Percentiles rank a stretch among this genome's conserved stretches.
Conservation (phyloP, 1,140 invertebrate species). For the Bicyclus anynana region DNA sequence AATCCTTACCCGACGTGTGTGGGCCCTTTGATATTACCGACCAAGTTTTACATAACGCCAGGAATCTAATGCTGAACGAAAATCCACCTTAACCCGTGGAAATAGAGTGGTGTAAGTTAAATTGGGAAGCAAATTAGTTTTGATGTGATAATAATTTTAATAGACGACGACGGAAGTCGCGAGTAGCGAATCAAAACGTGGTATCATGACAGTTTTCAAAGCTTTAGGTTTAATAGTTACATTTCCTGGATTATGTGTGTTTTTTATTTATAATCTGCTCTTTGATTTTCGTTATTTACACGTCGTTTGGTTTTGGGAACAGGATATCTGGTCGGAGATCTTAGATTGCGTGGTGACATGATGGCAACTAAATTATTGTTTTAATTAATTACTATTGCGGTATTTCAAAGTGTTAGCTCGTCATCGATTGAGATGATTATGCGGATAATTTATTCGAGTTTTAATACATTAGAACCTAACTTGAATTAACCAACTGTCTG, state of each 20-base stretch:
- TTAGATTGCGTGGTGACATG: background rate
- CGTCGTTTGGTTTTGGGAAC: background rate
- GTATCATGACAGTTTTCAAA: slow-evolving; percentile 34
- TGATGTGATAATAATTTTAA: slow-evolving; percentile 38
- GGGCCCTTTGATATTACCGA: slow-evolving; percentile 37
- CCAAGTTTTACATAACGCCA: slow-evolving; percentile 16
- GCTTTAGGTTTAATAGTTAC: slow-evolving; percentile 18
- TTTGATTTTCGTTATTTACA: slow-evolving; percentile 13
- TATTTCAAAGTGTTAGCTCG: no score
- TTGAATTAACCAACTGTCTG: no score
- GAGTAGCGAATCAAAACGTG: slow-evolving; percentile 37
- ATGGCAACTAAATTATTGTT: background rate
- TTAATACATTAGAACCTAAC: no score
- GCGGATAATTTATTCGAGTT: no score
- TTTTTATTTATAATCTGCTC: slow-evolving; percentile 18
- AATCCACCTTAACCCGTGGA: slow-evolving; percentile 1
- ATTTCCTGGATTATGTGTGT: slow-evolving; percentile 24
- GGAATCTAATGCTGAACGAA: slow-evolving; percentile 1
- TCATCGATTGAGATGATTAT: no score
- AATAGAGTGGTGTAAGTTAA: slow-evolving; percentile 7
- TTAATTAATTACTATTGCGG: background rate
- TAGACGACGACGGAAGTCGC: slow-evolving; percentile 35
- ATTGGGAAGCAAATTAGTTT: slow-evolving; percentile 11
- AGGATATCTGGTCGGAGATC: slow-evolving; percentile 5
- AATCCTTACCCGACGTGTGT: slow-evolving; percentile 36